These are phyloP conservation scores for Dipodomys stephensi DNA, from an alignment of 2,113 vertebrate species.

Conservation along the genomic window DNA sequence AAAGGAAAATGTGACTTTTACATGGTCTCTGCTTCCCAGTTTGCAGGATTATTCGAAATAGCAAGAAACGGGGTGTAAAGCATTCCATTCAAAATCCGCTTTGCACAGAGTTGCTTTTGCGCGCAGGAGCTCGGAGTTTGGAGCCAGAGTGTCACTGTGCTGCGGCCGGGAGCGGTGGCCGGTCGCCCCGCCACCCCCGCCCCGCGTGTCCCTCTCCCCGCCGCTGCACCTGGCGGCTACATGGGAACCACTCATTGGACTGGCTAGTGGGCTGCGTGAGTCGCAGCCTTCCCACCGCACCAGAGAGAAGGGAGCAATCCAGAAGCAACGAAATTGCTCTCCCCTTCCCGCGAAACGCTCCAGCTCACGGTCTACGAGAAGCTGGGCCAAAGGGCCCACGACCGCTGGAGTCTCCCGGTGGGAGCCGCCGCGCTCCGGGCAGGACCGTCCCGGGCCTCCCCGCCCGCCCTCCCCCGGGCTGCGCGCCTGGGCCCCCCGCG, in stretches of 20 bases:
- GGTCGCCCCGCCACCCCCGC: conserved; percentile 33
- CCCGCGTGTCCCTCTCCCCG: conserved; percentile 1
- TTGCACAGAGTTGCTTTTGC: conserved; percentile 80
- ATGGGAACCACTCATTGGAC: neutral
- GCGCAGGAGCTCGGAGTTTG: conserved; percentile 76
- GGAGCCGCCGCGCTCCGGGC: neutral
- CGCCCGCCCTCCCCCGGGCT: conserved; percentile 31
- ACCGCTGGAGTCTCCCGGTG: neutral
- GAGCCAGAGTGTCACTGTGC: conserved; percentile 64
- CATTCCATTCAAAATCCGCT: conserved; percentile 86
- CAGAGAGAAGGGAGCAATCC: neutral
- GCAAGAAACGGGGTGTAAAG: conserved; percentile 85
- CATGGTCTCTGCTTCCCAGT: conserved; percentile 87
- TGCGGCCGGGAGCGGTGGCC: conserved; percentile 33
- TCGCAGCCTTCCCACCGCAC: neutral
- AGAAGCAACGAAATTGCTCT: conserved; percentile 61
- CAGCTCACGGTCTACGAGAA: neutral
- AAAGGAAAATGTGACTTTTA: conserved; percentile 91
- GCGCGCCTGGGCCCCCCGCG: conserved; percentile 35
- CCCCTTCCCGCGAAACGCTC: conserved; percentile 17
- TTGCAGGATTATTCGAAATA: conserved; percentile 87
- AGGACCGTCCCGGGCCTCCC: conserved; percentile 28
- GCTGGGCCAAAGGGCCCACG: conserved; percentile 33
- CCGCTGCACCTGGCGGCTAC: conserved; percentile 38
- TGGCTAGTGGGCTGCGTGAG: conserved; percentile 21